Percentiles rank a stretch among this genome's conserved stretches.
phyloP scores from a whole-genome alignment of 1,140 invertebrate genomes.

The Drosophila bocqueti region DNA sequence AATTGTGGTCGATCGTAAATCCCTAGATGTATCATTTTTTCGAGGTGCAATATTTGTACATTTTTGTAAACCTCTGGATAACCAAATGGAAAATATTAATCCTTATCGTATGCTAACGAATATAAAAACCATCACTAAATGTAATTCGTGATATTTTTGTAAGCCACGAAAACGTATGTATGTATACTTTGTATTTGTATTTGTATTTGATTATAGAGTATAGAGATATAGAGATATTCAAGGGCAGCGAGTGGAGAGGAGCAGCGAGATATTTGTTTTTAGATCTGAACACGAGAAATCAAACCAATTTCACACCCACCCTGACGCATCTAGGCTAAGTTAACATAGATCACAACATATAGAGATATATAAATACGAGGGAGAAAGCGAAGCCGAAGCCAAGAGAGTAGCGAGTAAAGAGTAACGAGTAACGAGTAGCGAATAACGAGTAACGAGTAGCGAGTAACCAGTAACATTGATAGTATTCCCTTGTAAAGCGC shows the following conservation, averaged over 20 bases:
- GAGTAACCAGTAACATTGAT: slow-evolving; percentile 21
- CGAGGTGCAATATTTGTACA: slow-evolving; percentile 12
- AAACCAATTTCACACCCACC: slow-evolving; percentile 26
- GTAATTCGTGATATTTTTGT: slow-evolving; percentile 15
- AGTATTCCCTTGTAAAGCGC: slow-evolving; percentile 32
- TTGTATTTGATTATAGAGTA: neutral
- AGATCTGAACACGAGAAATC: slow-evolving; percentile 4
- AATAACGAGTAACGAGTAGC: neutral
- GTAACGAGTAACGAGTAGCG: slow-evolving; percentile 16
- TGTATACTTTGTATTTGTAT: neutral
- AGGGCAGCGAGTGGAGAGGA: neutral
- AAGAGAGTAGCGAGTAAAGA: slow-evolving; percentile 34
- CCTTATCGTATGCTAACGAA: neutral
- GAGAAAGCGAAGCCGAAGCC: slow-evolving; percentile 15
- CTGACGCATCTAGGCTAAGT: slow-evolving; percentile 28
- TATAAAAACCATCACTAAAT: slow-evolving; percentile 8
- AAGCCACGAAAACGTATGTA: slow-evolving; percentile 2
- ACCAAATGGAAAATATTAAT: slow-evolving; percentile 8
- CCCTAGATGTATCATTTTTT: neutral
- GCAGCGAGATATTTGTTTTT: neutral
- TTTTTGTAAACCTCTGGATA: slow-evolving; percentile 10
- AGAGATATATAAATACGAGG: neutral
- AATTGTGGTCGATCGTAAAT: neutral
- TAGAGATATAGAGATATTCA: neutral
- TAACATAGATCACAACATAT: slow-evolving; percentile 26